Evolutionary conservation across 1,140 invertebrate genomes (phyloP).

Genomic region (Halictus rubicundus): DNA sequence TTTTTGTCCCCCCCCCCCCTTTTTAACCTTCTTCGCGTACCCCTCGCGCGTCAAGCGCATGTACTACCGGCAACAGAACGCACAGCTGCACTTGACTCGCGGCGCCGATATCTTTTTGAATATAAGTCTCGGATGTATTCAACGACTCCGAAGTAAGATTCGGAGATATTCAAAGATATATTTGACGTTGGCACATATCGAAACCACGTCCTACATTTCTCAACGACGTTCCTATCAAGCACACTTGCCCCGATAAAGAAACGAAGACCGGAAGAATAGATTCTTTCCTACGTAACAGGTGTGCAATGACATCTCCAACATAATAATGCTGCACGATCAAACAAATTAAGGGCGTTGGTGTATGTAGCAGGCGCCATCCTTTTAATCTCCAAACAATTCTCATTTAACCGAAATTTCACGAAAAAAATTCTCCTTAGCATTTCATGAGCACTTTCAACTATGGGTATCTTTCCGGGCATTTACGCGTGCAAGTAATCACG

Average conservation of each 20-base stretch:
- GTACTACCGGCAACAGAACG: slow-evolving; percentile 41
- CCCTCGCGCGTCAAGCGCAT: slow-evolving; percentile 49
- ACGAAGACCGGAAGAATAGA: background rate
- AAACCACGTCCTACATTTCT: slow-evolving; percentile 39
- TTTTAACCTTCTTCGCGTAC: slow-evolving; percentile 45
- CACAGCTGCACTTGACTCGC: slow-evolving; percentile 55
- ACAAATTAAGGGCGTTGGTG: background rate
- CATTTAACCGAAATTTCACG: too few species aligned
- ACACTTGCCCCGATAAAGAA: slow-evolving; percentile 15
- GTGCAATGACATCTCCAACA: background rate
- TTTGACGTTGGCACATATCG: slow-evolving; percentile 52
- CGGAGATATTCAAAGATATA: slow-evolving; percentile 52
- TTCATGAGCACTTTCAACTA: too few species aligned
- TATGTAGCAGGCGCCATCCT: too few species aligned
- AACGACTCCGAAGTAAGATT: slow-evolving; percentile 49
- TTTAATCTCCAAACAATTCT: too few species aligned
- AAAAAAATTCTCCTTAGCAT: too few species aligned
- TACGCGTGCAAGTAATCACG: too few species aligned
- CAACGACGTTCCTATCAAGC: slow-evolving; percentile 41
- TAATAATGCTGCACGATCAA: background rate
- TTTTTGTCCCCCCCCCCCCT: slow-evolving; percentile 12
- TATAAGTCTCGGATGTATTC: slow-evolving; percentile 56
- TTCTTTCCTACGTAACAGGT: background rate
- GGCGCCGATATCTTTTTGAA: slow-evolving; percentile 53
- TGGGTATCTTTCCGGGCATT: too few species aligned